Evolutionary conservation across 92 coral and sea anemone species (phyloP), one percentile per base, ranked within the genome.

Genomic region (Siderastrea siderea): DNA sequence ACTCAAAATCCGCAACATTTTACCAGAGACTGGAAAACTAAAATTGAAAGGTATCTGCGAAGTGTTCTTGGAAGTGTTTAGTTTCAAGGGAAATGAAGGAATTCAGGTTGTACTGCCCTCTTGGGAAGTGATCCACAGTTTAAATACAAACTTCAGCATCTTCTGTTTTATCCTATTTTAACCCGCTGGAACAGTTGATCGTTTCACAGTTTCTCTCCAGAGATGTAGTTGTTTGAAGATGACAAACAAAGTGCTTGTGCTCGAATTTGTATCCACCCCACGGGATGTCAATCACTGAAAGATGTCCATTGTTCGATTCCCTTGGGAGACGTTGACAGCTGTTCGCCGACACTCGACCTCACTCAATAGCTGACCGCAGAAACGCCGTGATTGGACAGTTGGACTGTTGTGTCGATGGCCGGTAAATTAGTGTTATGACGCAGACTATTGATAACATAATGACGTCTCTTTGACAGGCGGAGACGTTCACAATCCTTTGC

Each of bases 291-390:
- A 84, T 84, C 87, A 74, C 1, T 10, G 48, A 38, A 26, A 11
- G 44, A 64, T 52, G 81, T 43, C 75, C 87, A 86, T 80, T 81
- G 91, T 81, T 73, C 7, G 50, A 90, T 80, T 90, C 91, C 93
- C 91, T 38, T 46, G 93, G 93, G 93, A 90, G 48, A 58, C 79
- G 45, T 19, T 45, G 77, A 76, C 93, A 90, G 93, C 91, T 90
- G 93, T 75, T 90, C 81, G 59, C 71, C 76, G 82, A 74, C 84
- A 90, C 88, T 87, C 91, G 91, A 90, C 78, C 93, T 72, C 87
- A 62, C 71, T 84, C 87, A 84, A 73, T 58, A 74, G 74, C 87
- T 51, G 81, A 74, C 60, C 71, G 54, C 70, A 72, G 15, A 15
- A 45, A 16, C 3, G 9, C 13, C 51, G 50, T 51, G 87, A 84